Conservation (phyloP, 2,888 invertebrate species). For the Sinotaia quadrata region DNA sequence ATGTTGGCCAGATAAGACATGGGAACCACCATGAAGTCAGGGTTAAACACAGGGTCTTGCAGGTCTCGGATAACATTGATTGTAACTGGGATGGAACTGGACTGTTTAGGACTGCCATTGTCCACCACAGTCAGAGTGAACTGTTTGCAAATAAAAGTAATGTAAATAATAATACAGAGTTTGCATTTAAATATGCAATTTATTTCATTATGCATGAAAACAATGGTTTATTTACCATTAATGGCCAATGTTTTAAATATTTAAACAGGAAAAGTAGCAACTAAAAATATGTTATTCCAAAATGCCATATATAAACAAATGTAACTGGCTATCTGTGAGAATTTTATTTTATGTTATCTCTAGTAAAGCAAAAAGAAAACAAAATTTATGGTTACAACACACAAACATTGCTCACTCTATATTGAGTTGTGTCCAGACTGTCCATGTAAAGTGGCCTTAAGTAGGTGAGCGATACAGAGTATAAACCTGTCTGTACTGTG, state of each 20-base stretch:
- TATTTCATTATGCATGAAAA: too few species aligned
- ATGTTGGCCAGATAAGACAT: constrained; percentile 3
- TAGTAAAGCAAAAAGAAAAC: too few species aligned
- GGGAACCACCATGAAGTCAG: not conserved
- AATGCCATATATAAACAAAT: too few species aligned
- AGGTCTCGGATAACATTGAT: constrained; percentile 53
- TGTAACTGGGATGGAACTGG: constrained; percentile 33
- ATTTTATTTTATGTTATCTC: too few species aligned
- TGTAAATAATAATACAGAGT: too few species aligned
- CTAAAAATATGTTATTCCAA: too few species aligned
- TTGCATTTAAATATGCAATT: too few species aligned
- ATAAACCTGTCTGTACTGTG: not conserved
- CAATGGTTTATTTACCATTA: too few species aligned
- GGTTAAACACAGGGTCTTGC: constrained; percentile 45
- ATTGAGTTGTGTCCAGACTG: constrained; percentile 26
- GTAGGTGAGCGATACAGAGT: constrained; percentile 20
- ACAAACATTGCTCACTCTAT: constrained; percentile 32
- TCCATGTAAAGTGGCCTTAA: constrained; percentile 31
- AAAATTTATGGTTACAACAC: too few species aligned
- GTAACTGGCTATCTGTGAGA: too few species aligned
- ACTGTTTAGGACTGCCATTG: constrained; percentile 36
- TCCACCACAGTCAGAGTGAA: constrained; percentile 51
- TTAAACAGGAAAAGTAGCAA: too few species aligned
- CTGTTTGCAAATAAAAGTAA: constrained; percentile 36
- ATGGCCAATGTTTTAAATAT: too few species aligned